These are phyloP conservation scores for Columba janthina DNA, from an alignment of 2,113 vertebrate genomes.

Conservation along the genomic window DNA sequence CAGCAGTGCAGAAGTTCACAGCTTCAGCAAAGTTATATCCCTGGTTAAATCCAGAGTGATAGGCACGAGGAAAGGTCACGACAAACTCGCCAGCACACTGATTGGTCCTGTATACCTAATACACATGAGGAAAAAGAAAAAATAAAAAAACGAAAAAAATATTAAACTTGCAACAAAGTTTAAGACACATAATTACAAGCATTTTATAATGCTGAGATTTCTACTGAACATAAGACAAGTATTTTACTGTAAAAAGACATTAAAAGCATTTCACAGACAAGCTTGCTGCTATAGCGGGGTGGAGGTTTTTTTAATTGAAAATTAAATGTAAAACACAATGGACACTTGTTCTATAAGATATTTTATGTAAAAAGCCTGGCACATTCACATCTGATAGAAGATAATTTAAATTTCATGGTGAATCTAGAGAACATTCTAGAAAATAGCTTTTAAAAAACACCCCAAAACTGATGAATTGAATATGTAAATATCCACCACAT, in stretches of 20 bases:
- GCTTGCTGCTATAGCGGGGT: background rate
- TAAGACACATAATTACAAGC: background rate
- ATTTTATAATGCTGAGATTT: background rate
- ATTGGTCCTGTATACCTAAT: conserved; percentile 96
- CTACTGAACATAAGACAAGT: background rate
- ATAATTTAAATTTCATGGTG: background rate
- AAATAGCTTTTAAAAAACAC: background rate
- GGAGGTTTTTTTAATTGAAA: background rate
- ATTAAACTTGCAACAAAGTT: background rate
- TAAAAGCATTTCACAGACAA: background rate
- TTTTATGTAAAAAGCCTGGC: background rate
- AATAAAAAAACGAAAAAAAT: too few relatives aligned
- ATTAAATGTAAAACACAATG: background rate
- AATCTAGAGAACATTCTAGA: background rate
- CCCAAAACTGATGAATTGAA: background rate
- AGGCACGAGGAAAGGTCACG: conserved; percentile 96
- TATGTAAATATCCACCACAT: background rate
- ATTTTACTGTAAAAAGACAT: background rate
- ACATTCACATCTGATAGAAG: background rate
- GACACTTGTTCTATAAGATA: background rate
- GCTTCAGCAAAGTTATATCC: conserved; percentile 99
- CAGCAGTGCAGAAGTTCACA: conserved; percentile 99
- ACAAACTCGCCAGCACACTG: conserved; percentile 99
- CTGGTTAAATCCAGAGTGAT: conserved; percentile 99
- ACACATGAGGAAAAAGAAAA: background rate